phyloP scores from a whole-genome alignment of 2,888 invertebrate species.

The Ectemnius continuus region DNA sequence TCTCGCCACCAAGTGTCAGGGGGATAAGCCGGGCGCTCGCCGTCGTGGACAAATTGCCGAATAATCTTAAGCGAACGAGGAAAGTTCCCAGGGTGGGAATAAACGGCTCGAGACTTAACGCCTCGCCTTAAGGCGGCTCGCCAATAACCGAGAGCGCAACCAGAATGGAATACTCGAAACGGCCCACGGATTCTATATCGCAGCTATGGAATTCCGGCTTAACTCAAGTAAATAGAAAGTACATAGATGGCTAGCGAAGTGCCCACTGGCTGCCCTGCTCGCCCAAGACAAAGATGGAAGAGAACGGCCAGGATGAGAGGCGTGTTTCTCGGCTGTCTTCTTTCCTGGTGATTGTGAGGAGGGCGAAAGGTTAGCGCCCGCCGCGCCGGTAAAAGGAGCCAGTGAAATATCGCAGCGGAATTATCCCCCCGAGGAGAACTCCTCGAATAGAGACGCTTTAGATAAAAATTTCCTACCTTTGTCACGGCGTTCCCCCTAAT shows the following conservation, averaged over 20 bases:
- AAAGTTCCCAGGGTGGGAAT: neutral
- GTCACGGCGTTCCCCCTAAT: slow-evolving; percentile 63
- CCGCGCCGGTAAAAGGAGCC: slow-evolving; percentile 33
- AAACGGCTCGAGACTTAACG: neutral
- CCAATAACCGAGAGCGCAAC: too few relatives aligned
- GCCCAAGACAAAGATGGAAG: too few relatives aligned
- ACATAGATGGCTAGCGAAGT: too few relatives aligned
- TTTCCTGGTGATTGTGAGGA: neutral
- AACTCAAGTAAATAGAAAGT: too few relatives aligned
- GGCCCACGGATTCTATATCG: too few relatives aligned
- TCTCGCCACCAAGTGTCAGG: too few relatives aligned
- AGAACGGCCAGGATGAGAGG: too few relatives aligned
- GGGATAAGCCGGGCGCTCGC: too few relatives aligned
- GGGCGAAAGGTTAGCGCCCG: slow-evolving; percentile 17
- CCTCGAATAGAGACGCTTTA: slow-evolving; percentile 58
- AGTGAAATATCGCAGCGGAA: slow-evolving; percentile 66
- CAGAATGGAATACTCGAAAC: too few relatives aligned
- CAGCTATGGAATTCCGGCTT: too few relatives aligned
- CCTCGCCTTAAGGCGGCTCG: too few relatives aligned
- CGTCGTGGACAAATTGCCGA: neutral
- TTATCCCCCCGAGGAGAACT: slow-evolving; percentile 59
- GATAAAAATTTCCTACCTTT: slow-evolving; percentile 68
- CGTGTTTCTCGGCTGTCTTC: too few relatives aligned
- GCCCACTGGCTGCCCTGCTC: neutral
- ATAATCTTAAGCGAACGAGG: neutral